Conservation (phyloP, 2,888 invertebrate genomes). For the Lucinisca nassula region DNA sequence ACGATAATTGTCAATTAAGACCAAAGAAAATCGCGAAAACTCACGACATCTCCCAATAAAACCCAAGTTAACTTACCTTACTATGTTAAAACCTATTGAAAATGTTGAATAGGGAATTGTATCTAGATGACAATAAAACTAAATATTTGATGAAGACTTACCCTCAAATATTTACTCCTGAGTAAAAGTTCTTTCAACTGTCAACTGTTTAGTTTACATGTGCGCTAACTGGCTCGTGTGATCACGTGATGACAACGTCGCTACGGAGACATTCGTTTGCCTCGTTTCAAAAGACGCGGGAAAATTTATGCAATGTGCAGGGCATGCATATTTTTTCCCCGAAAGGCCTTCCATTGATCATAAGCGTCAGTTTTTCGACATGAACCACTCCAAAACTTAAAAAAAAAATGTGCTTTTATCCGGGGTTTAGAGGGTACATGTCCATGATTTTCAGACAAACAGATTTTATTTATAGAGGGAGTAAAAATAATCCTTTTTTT, state of each 20-base stretch:
- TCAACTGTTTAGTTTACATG: neutral
- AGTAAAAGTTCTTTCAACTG: neutral
- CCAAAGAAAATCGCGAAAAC: slow-evolving; percentile 4
- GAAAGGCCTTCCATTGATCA: no score
- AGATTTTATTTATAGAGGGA: no score
- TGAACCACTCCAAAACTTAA: no score
- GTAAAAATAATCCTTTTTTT: no score
- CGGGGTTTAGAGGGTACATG: no score
- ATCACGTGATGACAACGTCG: slow-evolving; percentile 82
- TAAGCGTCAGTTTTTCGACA: no score
- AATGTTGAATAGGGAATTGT: neutral
- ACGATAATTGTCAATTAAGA: neutral
- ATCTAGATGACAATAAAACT: neutral
- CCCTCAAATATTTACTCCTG: slow-evolving; percentile 9
- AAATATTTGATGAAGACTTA: slow-evolving; percentile 23
- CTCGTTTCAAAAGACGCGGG: slow-evolving; percentile 28
- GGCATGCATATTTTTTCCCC: no score
- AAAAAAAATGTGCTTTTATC: no score
- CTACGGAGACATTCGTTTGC: slow-evolving; percentile 72
- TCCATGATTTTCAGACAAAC: no score
- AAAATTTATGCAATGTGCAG: no score
- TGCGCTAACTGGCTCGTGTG: slow-evolving; percentile 9
- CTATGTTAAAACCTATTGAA: no score
- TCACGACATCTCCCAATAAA: neutral
- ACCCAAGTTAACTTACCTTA: neutral